Conservation (phyloP, 1,140 invertebrate genomes). For the Lerema accius region DNA sequence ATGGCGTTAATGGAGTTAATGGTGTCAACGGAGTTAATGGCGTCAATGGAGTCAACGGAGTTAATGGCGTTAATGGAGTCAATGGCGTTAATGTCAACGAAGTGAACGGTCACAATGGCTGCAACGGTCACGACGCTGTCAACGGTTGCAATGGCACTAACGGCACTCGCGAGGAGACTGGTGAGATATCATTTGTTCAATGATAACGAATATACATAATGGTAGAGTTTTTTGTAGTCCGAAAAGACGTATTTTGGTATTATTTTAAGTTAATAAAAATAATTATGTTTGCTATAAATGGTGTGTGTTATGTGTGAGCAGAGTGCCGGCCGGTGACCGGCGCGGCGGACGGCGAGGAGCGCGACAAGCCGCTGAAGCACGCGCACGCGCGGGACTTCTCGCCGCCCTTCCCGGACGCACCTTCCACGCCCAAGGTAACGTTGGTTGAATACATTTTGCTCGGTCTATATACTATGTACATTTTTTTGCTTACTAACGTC, state of each 20-base stretch:
- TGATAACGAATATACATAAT: too few relatives aligned
- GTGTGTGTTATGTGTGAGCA: constrained; percentile 25
- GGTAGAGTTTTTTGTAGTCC: too few relatives aligned
- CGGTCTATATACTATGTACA: too few relatives aligned
- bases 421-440: constrained; percentile 84
- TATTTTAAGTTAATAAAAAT: too few relatives aligned
- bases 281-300: too few relatives aligned
- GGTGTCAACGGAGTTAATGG: constrained; percentile 32
- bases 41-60: constrained; percentile 32
- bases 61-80: constrained; percentile 32
- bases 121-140: constrained; percentile 38
- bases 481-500: too few relatives aligned
- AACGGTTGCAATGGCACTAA: constrained; percentile 52
- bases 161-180: constrained; percentile 61
- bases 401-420: constrained; percentile 83
- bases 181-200: too few relatives aligned
- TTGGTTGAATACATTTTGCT: too few relatives aligned
- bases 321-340: constrained; percentile 44
- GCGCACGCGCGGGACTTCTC: constrained; percentile 67
- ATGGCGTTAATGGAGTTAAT: constrained; percentile 6
- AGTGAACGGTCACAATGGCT: constrained; percentile 32
- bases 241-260: too few relatives aligned
- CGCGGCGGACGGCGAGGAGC: constrained; percentile 49
- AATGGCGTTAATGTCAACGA: constrained; percentile 31
- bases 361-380: constrained; percentile 70